Evolutionary conservation across 2,797 vertebrate genomes (phyloP).

Genomic region (Babyrousa celebensis): DNA sequence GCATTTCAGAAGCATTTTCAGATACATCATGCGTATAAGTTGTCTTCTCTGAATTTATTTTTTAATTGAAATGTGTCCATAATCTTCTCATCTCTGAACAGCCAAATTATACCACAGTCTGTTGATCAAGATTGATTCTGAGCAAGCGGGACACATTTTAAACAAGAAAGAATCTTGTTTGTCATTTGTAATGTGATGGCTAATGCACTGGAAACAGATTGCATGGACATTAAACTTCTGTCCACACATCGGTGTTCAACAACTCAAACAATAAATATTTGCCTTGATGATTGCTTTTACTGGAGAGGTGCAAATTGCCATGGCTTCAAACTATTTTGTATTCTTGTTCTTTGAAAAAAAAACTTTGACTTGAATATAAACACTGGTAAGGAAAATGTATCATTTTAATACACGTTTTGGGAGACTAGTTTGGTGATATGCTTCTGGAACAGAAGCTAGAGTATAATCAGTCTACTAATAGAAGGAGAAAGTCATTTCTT

Average conservation of each 20-base stretch:
- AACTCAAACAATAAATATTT: slow-evolving; percentile 71
- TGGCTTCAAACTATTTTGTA: slow-evolving; percentile 5
- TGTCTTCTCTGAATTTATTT: slow-evolving; percentile 62
- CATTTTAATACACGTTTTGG: slow-evolving; percentile 79
- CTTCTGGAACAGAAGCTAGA: slow-evolving; percentile 66
- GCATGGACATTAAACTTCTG: slow-evolving; percentile 49
- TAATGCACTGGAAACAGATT: slow-evolving; percentile 74
- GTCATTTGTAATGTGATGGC: slow-evolving; percentile 49
- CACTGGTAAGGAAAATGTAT: slow-evolving; percentile 81
- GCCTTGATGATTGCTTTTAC: slow-evolving; percentile 45
- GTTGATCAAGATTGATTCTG: slow-evolving; percentile 79
- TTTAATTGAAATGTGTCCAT: slow-evolving; percentile 80
- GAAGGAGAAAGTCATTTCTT: slow-evolving; percentile 86
- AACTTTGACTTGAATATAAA: slow-evolving; percentile 72
- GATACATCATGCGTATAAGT: not conserved
- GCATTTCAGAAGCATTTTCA: slow-evolving; percentile 48
- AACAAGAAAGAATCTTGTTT: slow-evolving; percentile 73
- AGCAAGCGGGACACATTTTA: slow-evolving; percentile 77
- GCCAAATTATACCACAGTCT: slow-evolving; percentile 71
- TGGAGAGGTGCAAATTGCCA: slow-evolving; percentile 48
- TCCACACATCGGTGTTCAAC: slow-evolving; percentile 11
- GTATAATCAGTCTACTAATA: slow-evolving; percentile 82
- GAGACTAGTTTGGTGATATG: slow-evolving; percentile 67
- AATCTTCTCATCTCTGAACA: slow-evolving; percentile 78
- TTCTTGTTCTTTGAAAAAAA: slow-evolving; percentile 69